Evolutionary conservation across 2,888 invertebrate genomes (phyloP).

Genomic region (Tipula confusa): DNA sequence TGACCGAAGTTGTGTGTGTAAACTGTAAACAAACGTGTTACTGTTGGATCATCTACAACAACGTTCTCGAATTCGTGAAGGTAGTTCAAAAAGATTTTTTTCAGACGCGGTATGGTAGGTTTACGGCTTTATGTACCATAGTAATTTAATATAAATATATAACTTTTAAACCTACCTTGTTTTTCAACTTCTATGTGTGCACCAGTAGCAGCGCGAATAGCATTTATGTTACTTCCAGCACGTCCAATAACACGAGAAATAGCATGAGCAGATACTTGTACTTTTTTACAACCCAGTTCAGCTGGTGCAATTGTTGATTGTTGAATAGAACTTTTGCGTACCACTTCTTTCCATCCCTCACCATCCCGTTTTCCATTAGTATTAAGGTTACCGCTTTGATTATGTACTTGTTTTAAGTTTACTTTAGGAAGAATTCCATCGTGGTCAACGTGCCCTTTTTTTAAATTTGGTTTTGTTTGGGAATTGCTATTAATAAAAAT

Average conservation of each 20-base stretch:
- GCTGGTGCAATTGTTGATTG: constrained; percentile 42
- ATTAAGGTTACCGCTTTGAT: constrained; percentile 48
- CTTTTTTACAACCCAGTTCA: constrained; percentile 72
- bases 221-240: constrained; percentile 96
- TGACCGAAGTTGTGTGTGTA: no score
- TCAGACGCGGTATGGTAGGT: no score
- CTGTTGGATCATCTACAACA: no score
- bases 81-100: no score
- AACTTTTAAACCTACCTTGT: constrained; percentile 58
- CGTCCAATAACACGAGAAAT: constrained; percentile 97
- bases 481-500: constrained; percentile 28
- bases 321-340: constrained; percentile 70
- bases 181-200: constrained; percentile 99
- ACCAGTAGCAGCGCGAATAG: constrained; percentile 92
- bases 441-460: background rate
- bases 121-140: no score
- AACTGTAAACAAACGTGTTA: no score
- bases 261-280: constrained; percentile 88
- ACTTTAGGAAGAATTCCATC: constrained; percentile 36
- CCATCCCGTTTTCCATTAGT: constrained; percentile 64
- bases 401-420: constrained; percentile 64
- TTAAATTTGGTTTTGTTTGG: constrained; percentile 31
- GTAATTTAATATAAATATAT: no score
- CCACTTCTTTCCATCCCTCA: constrained; percentile 97
- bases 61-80: no score